These are phyloP conservation scores for Syritta pipiens DNA, from an alignment of 2,888 invertebrate species.

Conservation along the genomic window DNA sequence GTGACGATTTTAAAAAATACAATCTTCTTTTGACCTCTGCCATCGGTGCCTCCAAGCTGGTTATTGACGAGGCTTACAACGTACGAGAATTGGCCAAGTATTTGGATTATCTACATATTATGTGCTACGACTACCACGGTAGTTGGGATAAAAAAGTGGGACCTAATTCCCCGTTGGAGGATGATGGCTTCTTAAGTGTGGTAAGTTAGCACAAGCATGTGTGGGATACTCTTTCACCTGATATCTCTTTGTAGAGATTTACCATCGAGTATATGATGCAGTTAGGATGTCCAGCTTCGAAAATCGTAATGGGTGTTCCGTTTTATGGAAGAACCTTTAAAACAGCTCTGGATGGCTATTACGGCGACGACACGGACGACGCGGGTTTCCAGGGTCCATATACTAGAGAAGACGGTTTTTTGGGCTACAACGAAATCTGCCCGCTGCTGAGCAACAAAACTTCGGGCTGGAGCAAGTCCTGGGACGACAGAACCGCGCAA, in stretches of 20 bases:
- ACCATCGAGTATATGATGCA: conserved; percentile 87
- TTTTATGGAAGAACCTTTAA: conserved; percentile 90
- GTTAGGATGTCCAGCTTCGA: conserved; percentile 87
- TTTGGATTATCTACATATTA: conserved; percentile 88
- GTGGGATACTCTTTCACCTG: neutral
- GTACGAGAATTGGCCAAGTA: conserved; percentile 85
- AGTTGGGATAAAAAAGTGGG: conserved; percentile 88
- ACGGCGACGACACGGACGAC: conserved; percentile 80
- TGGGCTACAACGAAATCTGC: conserved; percentile 94
- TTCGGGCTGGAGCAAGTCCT: conserved; percentile 84
- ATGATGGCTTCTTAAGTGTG: conserved; percentile 82
- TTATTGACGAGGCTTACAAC: conserved; percentile 89
- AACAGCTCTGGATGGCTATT: conserved; percentile 76
- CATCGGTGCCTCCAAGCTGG: conserved; percentile 87
- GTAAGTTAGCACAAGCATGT: conserved; percentile 80
- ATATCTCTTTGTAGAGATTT: conserved; percentile 82
- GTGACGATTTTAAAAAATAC: conserved; percentile 84
- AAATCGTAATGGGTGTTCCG: conserved; percentile 90
- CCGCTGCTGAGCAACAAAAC: conserved; percentile 82
- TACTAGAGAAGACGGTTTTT: conserved; percentile 89
- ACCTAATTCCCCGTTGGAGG: conserved; percentile 88
- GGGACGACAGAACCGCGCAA: conserved; percentile 83
- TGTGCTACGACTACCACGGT: conserved; percentile 95
- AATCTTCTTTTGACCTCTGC: conserved; percentile 89
- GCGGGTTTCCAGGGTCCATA: conserved; percentile 88